Base-by-base conservation (phyloP, 2,888 invertebrate genomes). In the Dicyrtomina minuta region DNA sequence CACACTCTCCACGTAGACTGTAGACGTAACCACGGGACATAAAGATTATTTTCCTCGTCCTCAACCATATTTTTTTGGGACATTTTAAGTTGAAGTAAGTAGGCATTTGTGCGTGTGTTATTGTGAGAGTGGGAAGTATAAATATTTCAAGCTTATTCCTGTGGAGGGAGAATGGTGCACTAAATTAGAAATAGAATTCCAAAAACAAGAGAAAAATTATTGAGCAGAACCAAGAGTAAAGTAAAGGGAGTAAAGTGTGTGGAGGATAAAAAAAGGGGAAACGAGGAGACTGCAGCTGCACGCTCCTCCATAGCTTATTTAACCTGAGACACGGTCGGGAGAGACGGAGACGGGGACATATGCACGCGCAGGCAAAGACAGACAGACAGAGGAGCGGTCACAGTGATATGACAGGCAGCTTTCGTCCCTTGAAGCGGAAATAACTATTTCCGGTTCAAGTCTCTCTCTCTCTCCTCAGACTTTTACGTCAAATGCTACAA, bases 401-500 rank as follows among this genome's bases (percentile, higher is more conserved):
- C 49, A 46, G 27, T 26, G 20, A 17, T 33, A 46, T 20, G 33
- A 49, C 33, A 33, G 33, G 33, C 33, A 33, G 22, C 64, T 27
- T 33, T 53, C 24, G 55, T 27, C 53, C 56, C 66, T 15, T 51
- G 59, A 70, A 73, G 70, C 73, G 73, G 73, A 73, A 73, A 68
- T 71, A 71, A 73, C 71, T 26, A 73, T 70, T 67, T 73, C 73
- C 73, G 73, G 73, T 44, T 43, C 27, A 27, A 13, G 33, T 27
- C 33, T n/a, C n/a, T n/a, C n/a, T n/a, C n/a, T n/a, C n/a, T n/a
- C n/a, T n/a, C n/a, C n/a, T n/a, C n/a, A n/a, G 39, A 2, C n/a
- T 33, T 26, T 41, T 17, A 43, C 62, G 26, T 22, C 6, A n/a
- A n/a, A 22, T 26, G 15, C 24, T 3, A 39, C 8, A 33, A 26